Percentiles rank a stretch among this genome's conserved stretches.
These are phyloP conservation scores for Tuberolachnus salignus DNA, from an alignment of 2,888 invertebrate genomes.

Conservation along the genomic window DNA sequence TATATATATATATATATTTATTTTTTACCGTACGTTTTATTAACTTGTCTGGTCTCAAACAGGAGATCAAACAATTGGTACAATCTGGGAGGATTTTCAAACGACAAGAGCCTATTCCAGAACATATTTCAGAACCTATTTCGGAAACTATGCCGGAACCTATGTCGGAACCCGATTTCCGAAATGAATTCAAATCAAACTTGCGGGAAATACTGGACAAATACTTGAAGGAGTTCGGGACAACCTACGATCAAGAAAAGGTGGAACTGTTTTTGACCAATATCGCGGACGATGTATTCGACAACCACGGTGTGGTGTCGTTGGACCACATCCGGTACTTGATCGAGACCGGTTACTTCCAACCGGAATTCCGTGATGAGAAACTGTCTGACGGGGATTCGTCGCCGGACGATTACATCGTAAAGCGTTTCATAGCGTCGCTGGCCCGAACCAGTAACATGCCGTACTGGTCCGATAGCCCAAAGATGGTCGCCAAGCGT, in stretches of 20 bases:
- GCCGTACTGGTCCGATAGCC: conserved; percentile 56
- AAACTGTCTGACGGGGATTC: conserved; percentile 56
- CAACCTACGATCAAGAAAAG: conserved; percentile 56
- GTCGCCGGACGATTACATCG: conserved; percentile 29
- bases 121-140: too few relatives aligned
- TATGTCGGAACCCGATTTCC: conserved; percentile 53
- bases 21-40: too few relatives aligned
- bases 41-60: too few relatives aligned
- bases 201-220: conserved; percentile 39
- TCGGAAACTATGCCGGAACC: too few relatives aligned
- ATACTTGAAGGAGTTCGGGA: conserved; percentile 52
- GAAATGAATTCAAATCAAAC: conserved; percentile 54
- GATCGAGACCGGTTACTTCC: conserved; percentile 60
- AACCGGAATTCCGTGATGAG: conserved; percentile 59
- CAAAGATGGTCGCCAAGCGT: conserved; percentile 59
- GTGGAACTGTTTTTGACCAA: conserved; percentile 57
- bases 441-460: conserved; percentile 29
- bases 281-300: conserved; percentile 56
- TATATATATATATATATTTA: too few relatives aligned
- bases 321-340: conserved; percentile 60
- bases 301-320: conserved; percentile 56
- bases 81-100: conserved; percentile 51
- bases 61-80: conserved; percentile 40
- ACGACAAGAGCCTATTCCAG: conserved; percentile 38
- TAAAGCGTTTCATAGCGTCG: conserved; percentile 36